Conservation (phyloP, 1,140 invertebrate genomes). For the Drosophila santomea region DNA sequence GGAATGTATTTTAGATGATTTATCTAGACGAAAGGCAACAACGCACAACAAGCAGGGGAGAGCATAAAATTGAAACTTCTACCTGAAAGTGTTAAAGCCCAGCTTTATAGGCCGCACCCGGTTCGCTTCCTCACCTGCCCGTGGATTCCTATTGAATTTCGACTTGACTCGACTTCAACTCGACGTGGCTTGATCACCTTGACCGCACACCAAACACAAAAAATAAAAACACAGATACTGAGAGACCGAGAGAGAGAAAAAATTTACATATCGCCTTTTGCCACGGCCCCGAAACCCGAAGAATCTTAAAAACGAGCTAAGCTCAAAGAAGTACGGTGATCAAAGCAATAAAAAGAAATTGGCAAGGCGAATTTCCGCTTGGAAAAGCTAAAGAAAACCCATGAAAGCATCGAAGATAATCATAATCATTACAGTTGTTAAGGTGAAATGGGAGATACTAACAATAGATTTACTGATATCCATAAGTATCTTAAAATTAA, state of each 20-base stretch:
- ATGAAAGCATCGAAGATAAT: constrained; percentile 8
- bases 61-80: constrained; percentile 62
- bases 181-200: constrained; percentile 62
- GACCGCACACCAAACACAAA: constrained; percentile 50
- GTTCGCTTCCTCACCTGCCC: constrained; percentile 46
- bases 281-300: constrained; percentile 4
- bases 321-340: constrained; percentile 14
- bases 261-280: constrained; percentile 59
- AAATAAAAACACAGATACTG: constrained; percentile 7
- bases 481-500: neutral
- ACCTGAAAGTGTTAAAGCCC: constrained; percentile 71
- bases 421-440: constrained; percentile 14
- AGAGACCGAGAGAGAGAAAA: constrained; percentile 22
- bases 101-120: constrained; percentile 33
- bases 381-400: constrained; percentile 1
- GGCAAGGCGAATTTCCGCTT: constrained; percentile 16
- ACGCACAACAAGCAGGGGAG: constrained; percentile 18
- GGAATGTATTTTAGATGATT: constrained; percentile 68
- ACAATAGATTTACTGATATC: constrained; percentile 6
- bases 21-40: constrained; percentile 52
- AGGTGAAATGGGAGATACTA: constrained; percentile 2
- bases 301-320: constrained; percentile 13
- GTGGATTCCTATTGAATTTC: constrained; percentile 43
- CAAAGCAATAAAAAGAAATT: constrained; percentile 33
- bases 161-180: constrained; percentile 35